Conservation (phyloP, 2,888 invertebrate genomes). For the Gastrophysa polygoni region DNA sequence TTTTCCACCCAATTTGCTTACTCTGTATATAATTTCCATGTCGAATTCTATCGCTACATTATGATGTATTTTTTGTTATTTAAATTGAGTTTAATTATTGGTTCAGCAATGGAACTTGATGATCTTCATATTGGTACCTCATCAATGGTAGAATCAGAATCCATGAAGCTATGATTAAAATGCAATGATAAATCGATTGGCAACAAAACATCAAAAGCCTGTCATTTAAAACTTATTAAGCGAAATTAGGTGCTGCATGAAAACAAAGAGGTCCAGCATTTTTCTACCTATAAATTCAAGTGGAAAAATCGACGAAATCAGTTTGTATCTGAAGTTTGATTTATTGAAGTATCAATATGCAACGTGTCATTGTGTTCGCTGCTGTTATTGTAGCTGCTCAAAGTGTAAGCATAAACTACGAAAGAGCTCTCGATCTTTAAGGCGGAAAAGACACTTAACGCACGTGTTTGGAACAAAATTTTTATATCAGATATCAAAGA, state of each 20-base stretch:
- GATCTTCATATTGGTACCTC: too few relatives aligned
- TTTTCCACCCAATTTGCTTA: too few relatives aligned
- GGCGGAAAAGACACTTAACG: too few relatives aligned
- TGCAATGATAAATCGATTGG: conserved; percentile 3
- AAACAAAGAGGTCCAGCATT: neutral
- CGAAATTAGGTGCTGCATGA: neutral
- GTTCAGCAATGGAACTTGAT: neutral
- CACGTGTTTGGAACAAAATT: too few relatives aligned
- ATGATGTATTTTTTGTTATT: too few relatives aligned
- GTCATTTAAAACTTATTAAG: conserved; percentile 2
- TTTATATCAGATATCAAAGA: too few relatives aligned
- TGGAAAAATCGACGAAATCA: neutral
- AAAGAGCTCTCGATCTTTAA: too few relatives aligned
- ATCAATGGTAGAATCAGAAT: neutral
- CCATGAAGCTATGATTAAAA: conserved; percentile 10
- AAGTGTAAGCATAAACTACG: neutral
- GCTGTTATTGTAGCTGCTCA: conserved; percentile 19
- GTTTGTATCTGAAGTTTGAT: neutral
- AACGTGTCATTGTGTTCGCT: conserved; percentile 26
- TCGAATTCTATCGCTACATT: too few relatives aligned
- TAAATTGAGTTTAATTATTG: neutral
- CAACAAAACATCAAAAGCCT: neutral
- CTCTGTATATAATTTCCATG: too few relatives aligned
- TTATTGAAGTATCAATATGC: conserved; percentile 30
- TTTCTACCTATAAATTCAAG: conserved; percentile 1